Evolutionary conservation across 2,113 vertebrate genomes (phyloP), one percentile per base, ranked within the genome.

Genomic region (Eulacestoma nigropectus): DNA sequence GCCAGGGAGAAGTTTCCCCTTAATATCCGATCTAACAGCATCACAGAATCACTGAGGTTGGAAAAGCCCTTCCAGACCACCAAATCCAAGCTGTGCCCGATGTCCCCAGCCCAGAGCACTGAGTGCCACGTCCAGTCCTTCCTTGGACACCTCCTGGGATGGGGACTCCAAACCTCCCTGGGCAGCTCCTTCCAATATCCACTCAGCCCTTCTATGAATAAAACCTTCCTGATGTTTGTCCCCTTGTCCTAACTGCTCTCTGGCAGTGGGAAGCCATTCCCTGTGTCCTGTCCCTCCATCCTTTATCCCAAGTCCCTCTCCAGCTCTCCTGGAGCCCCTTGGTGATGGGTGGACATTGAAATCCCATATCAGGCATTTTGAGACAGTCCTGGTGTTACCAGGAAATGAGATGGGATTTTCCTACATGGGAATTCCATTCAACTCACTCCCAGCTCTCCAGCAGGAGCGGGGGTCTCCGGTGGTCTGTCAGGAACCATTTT

Each of bases 361-460:
- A 57, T 5, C 25, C 7, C 10, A 2, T 4, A 3, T 12, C 27
- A 8, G 68, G 17, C 17, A 2, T n/a, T 56, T 21, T 37, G 55
- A 35, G 18, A 1, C 10, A 10, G 8, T 1, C 3, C 13, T 30
- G 57, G 16, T 39, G 9, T n/a, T 10, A 10, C 8, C 26, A 10
- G 35, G 59, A n/a, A 39, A 23, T 5, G 10, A 37, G 25, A 5
- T 46, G 14, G 0, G 6, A 9, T 49, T 67, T 85, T 57, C 21
- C 30, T 4, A 1, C 6, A 0, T 8, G 26, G 17, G 12, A 82
- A 30, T 8, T 9, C 16, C 5, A 0, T 17, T 17, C 16, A 10
- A 2, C 27, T 85, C 4, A 0, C 20, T 46, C 29, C 53, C 18
- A 8, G 22, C 33, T 25, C 26, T 46, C 35, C 16, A 3, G 0